A percentile compares a stretch with the other conserved stretches of the same genome.
Conservation (phyloP, 2,888 invertebrate genomes). For the Lochmaea crataegi region DNA sequence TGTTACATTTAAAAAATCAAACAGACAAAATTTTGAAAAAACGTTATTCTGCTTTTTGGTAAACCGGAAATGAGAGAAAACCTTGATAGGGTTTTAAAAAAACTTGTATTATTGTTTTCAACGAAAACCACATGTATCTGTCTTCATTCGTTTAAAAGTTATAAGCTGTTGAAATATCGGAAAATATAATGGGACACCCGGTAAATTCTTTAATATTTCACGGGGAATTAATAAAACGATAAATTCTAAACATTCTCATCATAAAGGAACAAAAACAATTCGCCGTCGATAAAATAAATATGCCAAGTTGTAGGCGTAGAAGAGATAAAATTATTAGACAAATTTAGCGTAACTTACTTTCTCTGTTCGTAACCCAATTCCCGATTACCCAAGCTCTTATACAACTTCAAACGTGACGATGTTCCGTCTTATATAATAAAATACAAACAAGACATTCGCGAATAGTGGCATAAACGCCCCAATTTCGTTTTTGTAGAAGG, state of each 20-base stretch:
- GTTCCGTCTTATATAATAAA: constrained; percentile 29
- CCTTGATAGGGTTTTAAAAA: too few relatives aligned
- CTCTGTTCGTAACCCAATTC: constrained; percentile 57
- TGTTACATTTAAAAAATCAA: too few relatives aligned
- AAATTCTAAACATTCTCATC: background rate
- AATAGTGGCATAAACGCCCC: constrained; percentile 13
- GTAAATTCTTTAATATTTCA: too few relatives aligned
- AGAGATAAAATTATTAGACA: constrained; percentile 50
- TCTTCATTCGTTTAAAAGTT: too few relatives aligned
- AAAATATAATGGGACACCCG: too few relatives aligned
- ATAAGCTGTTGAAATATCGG: too few relatives aligned
- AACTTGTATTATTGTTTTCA: too few relatives aligned
- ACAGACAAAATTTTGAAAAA: too few relatives aligned
- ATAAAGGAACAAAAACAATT: background rate
- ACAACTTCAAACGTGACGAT: constrained; percentile 47
- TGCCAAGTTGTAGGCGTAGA: constrained; percentile 45
- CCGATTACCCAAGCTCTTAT: constrained; percentile 49
- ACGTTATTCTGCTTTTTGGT: too few relatives aligned
- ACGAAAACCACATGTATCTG: background rate
- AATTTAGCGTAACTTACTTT: constrained; percentile 58
- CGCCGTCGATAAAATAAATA: constrained; percentile 10
- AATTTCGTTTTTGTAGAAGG: background rate
- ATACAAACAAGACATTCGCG: constrained; percentile 22
- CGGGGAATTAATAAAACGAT: background rate
- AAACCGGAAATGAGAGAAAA: too few relatives aligned